Base-by-base conservation (phyloP, 2,113 vertebrate genomes). In the Apteryx mantelli region DNA sequence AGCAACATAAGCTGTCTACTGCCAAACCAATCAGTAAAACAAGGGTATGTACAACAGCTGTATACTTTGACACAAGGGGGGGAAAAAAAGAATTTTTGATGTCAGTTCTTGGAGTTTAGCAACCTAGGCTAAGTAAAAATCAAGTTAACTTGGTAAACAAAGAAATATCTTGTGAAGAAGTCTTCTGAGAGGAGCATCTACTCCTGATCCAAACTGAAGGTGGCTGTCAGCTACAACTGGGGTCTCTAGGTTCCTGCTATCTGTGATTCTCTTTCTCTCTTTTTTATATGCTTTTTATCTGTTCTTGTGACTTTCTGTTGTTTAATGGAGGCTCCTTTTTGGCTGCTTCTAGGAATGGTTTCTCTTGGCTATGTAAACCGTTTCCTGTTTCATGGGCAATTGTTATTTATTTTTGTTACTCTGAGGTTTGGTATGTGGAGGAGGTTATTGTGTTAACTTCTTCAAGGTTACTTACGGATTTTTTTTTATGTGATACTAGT, bases 381-480 rank as follows among this genome's bases (percentile, higher is more conserved):
- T 89, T 94, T 92, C 77, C 83, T 88, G 77, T 82, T 92, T 89
- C 53, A 87, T 91, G 55, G 48, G 71, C 13, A 46, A 34, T 82
- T 86, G 21, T 53, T 82, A 52, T 38, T 91, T 97, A 44, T 94
- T 91, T 91, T 64, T 74, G 22, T 94, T 91, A 34, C 75, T 70
- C 63, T 74, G 55, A 69, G 17, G 24, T 48, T 82, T 95, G 82
- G 75, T 77, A 40, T 80, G 84, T 77, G 78, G 84, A 81, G 61
- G 26, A 93, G 44, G 30, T 77, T 87, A 36, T 89, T 91, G 38
- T 86, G 24, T 76, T 82, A 69, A 82, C 81, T 93, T 83, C 34
- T 74, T 52, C 70, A 95, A 66, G 68, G 44, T 88, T 92, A 82
- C 46, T 60, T 74, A 60, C 61, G 44, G 22, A 8, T 30, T 32